phyloP scores from a whole-genome alignment of 2,888 invertebrate genomes.

The Tenthredo mesomela region DNA sequence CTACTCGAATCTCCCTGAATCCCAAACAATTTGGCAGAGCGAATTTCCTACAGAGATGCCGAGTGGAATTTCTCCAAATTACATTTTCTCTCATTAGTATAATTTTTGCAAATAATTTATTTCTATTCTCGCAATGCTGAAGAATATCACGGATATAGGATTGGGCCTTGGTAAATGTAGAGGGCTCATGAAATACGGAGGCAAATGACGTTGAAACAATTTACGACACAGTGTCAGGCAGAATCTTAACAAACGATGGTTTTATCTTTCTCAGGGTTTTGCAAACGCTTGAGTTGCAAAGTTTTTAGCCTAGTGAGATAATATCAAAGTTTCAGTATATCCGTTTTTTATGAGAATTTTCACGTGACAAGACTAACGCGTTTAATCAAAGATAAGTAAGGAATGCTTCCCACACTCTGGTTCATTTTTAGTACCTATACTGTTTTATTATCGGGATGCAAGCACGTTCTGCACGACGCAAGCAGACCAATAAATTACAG shows the following conservation, averaged over 20 bases:
- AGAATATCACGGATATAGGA: background rate
- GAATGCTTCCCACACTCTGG: constrained; percentile 5
- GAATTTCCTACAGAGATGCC: background rate
- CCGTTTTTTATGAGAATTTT: background rate
- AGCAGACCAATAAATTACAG: constrained; percentile 19
- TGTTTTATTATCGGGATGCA: constrained; percentile 24
- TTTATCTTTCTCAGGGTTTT: background rate
- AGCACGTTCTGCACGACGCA: constrained; percentile 23
- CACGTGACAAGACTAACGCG: constrained; percentile 19
- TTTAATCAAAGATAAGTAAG: constrained; percentile 23
- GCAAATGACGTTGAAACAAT: background rate
- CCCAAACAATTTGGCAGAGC: too few species aligned
- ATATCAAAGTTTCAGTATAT: constrained; percentile 7
- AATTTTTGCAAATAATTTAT: background rate
- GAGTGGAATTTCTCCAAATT: background rate
- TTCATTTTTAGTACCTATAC: background rate
- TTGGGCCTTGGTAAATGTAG: background rate
- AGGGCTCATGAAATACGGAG: background rate
- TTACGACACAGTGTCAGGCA: background rate
- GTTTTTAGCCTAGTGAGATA: constrained; percentile 20
- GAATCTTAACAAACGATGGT: background rate
- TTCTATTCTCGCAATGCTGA: background rate
- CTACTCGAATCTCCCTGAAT: background rate
- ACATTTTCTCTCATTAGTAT: background rate
- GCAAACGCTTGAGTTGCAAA: background rate